A percentile compares a stretch with the other conserved stretches of the same genome.
Evolutionary conservation across 1,140 invertebrate genomes (phyloP).

Genomic region (Drosophila lini): DNA sequence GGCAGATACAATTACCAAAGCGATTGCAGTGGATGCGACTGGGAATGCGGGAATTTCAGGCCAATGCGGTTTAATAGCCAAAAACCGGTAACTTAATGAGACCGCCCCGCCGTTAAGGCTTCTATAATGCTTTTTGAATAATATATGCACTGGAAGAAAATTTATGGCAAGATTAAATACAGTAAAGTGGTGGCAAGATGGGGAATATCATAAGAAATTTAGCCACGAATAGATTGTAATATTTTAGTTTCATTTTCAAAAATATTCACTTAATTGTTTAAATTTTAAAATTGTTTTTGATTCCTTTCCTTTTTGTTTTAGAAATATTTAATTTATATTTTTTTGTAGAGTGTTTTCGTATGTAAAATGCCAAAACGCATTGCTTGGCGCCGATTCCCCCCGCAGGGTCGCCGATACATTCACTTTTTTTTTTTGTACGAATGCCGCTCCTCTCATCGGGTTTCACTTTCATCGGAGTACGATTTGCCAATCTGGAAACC

Average conservation of each 20-base stretch:
- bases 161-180: background rate
- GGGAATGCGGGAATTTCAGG: constrained; percentile 60
- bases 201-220: background rate
- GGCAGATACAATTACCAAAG: constrained; percentile 61
- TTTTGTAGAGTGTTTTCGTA: background rate
- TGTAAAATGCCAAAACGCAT: constrained; percentile 49
- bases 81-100: constrained; percentile 69
- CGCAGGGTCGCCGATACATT: constrained; percentile 26
- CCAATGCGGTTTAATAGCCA: constrained; percentile 56
- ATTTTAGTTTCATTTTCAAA: background rate
- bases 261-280: no score
- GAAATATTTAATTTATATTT: background rate
- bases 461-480: constrained; percentile 47
- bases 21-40: constrained; percentile 42
- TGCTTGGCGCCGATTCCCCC: constrained; percentile 1
- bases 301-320: no score
- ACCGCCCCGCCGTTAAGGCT: constrained; percentile 17
- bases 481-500: constrained; percentile 48
- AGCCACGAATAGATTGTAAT: background rate
- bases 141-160: background rate
- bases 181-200: background rate
- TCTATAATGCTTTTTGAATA: constrained; percentile 51
- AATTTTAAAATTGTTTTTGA: no score
- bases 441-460: constrained; percentile 31
- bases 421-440: constrained; percentile 31